Evolutionary conservation across 1,140 invertebrate species (phyloP).

Genomic region (Periplaneta americana): DNA sequence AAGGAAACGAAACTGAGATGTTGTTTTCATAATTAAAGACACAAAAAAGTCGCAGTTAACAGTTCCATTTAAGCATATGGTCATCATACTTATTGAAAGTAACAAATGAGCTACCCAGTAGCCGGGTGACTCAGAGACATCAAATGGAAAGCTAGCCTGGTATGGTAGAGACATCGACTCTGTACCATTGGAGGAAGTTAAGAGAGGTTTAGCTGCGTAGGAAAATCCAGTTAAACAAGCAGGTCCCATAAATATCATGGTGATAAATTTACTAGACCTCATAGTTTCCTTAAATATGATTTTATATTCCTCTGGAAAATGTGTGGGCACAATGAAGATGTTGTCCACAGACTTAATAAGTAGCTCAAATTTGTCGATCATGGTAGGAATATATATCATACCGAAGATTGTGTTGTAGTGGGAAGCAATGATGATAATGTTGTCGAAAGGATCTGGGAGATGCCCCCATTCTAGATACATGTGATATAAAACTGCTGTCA

Average conservation of each 20-base stretch:
- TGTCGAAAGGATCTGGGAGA: background rate
- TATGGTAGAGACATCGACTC: background rate
- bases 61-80: background rate
- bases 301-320: too few species aligned
- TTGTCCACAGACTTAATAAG: background rate
- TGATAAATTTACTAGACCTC: background rate
- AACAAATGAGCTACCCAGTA: background rate
- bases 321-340: background rate
- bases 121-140: background rate
- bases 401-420: background rate
- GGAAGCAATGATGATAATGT: background rate
- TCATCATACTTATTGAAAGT: background rate
- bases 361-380: background rate
- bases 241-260: background rate
- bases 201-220: background rate
- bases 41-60: background rate
- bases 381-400: background rate
- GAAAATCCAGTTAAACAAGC: background rate
- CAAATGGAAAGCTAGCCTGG: background rate
- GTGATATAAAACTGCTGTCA: background rate
- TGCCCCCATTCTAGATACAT: background rate
- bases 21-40: background rate
- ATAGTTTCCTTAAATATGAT: background rate
- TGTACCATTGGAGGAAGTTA: background rate
- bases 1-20: background rate